Conservation (phyloP, 2,113 vertebrate genomes). For the Tachysurus vachellii region DNA sequence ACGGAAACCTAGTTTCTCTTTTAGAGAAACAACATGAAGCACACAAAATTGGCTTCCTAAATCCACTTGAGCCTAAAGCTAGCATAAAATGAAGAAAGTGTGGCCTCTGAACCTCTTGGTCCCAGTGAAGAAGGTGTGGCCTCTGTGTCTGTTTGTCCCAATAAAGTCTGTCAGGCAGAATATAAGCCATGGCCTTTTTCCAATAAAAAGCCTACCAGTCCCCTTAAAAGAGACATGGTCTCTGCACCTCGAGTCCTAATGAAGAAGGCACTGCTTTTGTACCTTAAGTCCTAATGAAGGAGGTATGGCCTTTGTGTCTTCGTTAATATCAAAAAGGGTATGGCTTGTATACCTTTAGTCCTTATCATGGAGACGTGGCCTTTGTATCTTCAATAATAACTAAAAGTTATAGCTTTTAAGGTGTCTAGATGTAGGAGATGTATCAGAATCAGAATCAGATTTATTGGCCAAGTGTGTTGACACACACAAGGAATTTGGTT, state of each 20-base stretch:
- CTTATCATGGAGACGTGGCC: too few relatives aligned
- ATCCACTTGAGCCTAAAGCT: background rate
- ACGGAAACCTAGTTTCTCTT: background rate
- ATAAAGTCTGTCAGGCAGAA: background rate
- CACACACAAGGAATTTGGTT: too few relatives aligned
- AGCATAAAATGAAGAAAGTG: background rate
- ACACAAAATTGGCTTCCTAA: background rate
- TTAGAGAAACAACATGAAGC: conserved; percentile 16
- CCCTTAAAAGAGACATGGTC: background rate
- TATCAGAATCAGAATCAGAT: too few relatives aligned
- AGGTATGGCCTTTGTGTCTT: too few relatives aligned
- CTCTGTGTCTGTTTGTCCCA: background rate
- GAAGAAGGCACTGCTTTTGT: background rate
- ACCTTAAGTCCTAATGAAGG: background rate
- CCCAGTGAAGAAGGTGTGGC: background rate
- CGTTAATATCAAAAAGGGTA: too few relatives aligned
- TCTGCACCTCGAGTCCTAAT: background rate
- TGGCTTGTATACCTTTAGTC: background rate
- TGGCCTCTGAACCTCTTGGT: background rate
- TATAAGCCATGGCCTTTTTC: background rate
- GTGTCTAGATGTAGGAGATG: too few relatives aligned
- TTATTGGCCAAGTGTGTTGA: too few relatives aligned
- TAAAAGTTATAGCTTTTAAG: too few relatives aligned
- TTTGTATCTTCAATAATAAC: too few relatives aligned
- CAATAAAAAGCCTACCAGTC: background rate